Evolutionary conservation across 2,888 invertebrate genomes (phyloP), one percentile per base, ranked within the genome.

Genomic region (Pandemis corylana): DNA sequence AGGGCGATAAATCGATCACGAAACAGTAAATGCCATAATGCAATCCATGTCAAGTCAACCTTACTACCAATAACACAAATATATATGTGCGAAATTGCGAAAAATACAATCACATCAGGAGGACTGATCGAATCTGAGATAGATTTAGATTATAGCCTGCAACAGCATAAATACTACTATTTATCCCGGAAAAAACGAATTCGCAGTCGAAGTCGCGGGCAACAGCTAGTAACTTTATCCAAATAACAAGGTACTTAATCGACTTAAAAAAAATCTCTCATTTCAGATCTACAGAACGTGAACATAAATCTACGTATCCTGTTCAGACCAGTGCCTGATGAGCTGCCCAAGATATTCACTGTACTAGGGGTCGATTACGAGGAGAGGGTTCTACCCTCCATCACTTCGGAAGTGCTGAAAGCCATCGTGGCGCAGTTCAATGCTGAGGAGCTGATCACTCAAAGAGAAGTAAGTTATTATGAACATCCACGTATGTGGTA

Each of bases 351-450:
- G 87, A 98, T 99, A 80, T 99, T 97, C 91, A 97, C 97, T 9
- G 98, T 97, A 84, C 95, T 99, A 62, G 99, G 99, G 70, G 95
- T 97, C 78, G 99, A 99, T 90, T 99, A 99, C 84, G 99, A 99
- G 85, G 99, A 99, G 85, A 95, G 99, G 87, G 98, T 99, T 7
- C 89, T 99, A 71, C 99, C 99, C 4, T 99, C 99, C 0, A 99
- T 99, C 85, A 98, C 98, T 0, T 98, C 98, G 78, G 99, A 99
- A 96, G 98, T 99, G 7, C 89, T 99, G 65, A 99, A 99, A 91
- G 97, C 99, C 49, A 98, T 99, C 44, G 99, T 99, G 44, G 99
- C 99, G 0, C 98, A 99, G 87, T 99, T 98, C 89, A 98, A 99
- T 95, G 99, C 99, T 56, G 97, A 98, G 69, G 99, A 99, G 92